A percentile compares a stretch with the other conserved stretches of the same genome.
These are phyloP conservation scores for Drosophila ezoana DNA, from an alignment of 2,888 invertebrate genomes.

Conservation along the genomic window DNA sequence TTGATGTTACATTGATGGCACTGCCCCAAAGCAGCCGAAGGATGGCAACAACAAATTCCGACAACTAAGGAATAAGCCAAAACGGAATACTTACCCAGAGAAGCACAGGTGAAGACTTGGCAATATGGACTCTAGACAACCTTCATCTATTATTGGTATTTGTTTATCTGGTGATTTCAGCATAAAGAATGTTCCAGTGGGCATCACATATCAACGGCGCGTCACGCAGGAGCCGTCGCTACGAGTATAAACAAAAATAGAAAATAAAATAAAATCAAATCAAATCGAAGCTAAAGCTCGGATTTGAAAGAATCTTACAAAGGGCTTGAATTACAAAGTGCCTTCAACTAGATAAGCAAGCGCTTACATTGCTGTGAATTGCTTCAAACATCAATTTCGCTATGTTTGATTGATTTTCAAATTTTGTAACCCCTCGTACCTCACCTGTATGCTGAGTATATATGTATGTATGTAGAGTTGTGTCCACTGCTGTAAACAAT, in stretches of 20 bases:
- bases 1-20: constrained; percentile 6
- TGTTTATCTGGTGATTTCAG: constrained; percentile 2
- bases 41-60: neutral
- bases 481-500: neutral
- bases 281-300: neutral
- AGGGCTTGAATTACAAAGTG: neutral
- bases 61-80: neutral
- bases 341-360: too few relatives aligned
- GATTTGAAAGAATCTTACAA: neutral
- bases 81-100: neutral
- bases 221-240: neutral
- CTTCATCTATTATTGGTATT: neutral
- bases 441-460: neutral
- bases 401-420: neutral
- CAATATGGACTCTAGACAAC: neutral
- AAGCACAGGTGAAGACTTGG: neutral
- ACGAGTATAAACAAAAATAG: neutral
- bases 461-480: too few relatives aligned
- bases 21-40: constrained; percentile 1
- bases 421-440: neutral
- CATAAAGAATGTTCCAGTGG: neutral
- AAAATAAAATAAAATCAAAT: too few relatives aligned
- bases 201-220: constrained; percentile 7
- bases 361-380: too few relatives aligned
- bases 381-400: too few relatives aligned